Evolutionary conservation across 2,797 vertebrate species (phyloP).

Genomic region (Percopsis omiscomaycus): DNA sequence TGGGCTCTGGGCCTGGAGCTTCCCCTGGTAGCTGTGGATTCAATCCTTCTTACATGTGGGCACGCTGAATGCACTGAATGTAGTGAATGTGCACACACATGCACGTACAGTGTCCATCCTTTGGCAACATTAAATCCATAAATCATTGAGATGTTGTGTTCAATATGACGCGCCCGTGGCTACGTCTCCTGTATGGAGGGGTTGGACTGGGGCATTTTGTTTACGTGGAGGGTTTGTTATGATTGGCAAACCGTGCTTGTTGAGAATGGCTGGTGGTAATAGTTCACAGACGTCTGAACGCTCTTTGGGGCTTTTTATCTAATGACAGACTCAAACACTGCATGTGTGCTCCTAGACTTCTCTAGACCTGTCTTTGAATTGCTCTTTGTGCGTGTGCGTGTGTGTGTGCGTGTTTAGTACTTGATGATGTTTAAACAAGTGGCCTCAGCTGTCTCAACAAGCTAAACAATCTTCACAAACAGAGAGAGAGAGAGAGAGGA

Average conservation of each 20-base stretch:
- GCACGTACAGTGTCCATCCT: background rate
- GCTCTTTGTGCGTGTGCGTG: constrained; percentile 13
- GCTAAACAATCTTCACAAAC: constrained; percentile 66
- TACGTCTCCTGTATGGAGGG: constrained; percentile 9
- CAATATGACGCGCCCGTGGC: constrained; percentile 4
- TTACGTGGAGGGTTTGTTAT: constrained; percentile 36
- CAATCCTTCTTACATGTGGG: background rate
- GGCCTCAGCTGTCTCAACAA: constrained; percentile 74
- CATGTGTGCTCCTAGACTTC: constrained; percentile 38
- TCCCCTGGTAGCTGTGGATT: constrained; percentile 12
- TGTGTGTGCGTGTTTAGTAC: constrained; percentile 25
- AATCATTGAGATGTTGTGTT: no score
- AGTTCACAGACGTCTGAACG: constrained; percentile 42
- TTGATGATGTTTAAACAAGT: constrained; percentile 72
- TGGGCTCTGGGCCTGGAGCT: constrained; percentile 16
- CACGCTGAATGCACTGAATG: background rate
- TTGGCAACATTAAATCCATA: background rate
- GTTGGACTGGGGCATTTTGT: constrained; percentile 21
- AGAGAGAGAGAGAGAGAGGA: constrained; percentile 35
- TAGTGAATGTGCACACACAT: constrained; percentile 1
- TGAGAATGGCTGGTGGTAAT: constrained; percentile 43
- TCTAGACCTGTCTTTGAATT: constrained; percentile 41
- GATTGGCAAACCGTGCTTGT: constrained; percentile 36
- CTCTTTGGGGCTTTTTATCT: constrained; percentile 24
- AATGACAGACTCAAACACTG: constrained; percentile 40